A percentile compares a stretch with the other conserved stretches of the same genome.
These are phyloP conservation scores for Sisyra terminalis DNA, from an alignment of 2,888 invertebrate genomes.

Conservation along the genomic window DNA sequence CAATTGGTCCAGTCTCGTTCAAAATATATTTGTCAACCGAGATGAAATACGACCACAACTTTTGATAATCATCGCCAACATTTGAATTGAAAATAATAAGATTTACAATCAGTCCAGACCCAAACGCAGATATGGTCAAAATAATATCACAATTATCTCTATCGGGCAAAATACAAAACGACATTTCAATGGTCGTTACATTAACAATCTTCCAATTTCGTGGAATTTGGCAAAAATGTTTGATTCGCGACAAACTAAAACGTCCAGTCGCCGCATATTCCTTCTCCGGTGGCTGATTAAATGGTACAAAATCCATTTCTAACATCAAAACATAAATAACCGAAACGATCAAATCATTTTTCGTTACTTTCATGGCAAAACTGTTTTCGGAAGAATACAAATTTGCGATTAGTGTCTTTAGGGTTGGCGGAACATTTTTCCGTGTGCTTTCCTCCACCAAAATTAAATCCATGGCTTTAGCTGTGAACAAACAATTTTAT, in stretches of 20 bases:
- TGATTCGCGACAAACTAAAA: constrained; percentile 18
- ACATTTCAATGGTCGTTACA: constrained; percentile 4
- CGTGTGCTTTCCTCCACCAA: constrained; percentile 20
- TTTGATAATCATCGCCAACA: neutral
- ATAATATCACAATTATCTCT: neutral
- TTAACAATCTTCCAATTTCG: constrained; percentile 17
- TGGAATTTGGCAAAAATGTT: constrained; percentile 16
- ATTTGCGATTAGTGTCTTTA: constrained; percentile 17
- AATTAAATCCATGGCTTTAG: constrained; percentile 11
- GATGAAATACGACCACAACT: constrained; percentile 1
- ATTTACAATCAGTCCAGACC: constrained; percentile 3
- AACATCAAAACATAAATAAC: constrained; percentile 24
- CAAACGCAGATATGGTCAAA: constrained; percentile 1
- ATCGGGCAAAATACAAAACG: neutral
- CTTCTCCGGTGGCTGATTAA: neutral
- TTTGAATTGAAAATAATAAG: neutral
- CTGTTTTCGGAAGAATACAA: constrained; percentile 10
- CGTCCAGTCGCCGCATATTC: constrained; percentile 12
- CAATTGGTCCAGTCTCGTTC: constrained; percentile 2
- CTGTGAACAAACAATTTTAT: too few relatives aligned
- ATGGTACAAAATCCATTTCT: constrained; percentile 23
- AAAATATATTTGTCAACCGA: constrained; percentile 16
- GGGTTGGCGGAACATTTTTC: constrained; percentile 18
- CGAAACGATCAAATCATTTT: constrained; percentile 21
- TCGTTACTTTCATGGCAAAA: constrained; percentile 8